Conservation (phyloP, 2,797 vertebrate species). For the Spinus pinus region DNA sequence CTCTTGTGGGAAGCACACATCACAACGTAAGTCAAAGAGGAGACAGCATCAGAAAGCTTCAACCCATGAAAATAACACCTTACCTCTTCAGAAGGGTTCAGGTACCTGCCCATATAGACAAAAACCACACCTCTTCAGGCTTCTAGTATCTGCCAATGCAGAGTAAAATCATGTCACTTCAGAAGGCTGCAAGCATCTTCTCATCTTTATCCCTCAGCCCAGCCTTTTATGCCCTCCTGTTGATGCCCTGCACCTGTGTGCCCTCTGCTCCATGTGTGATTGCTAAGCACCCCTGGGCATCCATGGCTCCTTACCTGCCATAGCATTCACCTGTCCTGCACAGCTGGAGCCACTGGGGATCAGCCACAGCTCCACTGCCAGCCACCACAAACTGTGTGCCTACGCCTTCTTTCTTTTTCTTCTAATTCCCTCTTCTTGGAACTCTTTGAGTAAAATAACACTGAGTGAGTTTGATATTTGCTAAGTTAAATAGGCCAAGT, state of each 20-base stretch:
- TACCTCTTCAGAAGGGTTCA: background rate
- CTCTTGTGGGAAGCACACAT: background rate
- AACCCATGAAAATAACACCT: background rate
- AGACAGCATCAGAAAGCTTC: background rate
- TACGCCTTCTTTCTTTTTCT: background rate
- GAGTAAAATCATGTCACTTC: background rate
- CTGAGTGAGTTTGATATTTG: background rate
- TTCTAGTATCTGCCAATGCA: background rate
- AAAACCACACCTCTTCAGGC: background rate
- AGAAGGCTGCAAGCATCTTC: background rate
- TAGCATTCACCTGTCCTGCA: background rate
- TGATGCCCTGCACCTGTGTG: background rate
- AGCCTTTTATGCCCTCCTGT: background rate
- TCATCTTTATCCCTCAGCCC: background rate
- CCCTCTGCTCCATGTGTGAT: background rate
- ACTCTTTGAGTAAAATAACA: background rate
- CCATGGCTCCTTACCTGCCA: background rate
- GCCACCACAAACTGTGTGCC: background rate
- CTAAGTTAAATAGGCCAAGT: no score
- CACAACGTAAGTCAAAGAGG: background rate
- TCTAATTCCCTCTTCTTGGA: background rate
- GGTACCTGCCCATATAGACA: background rate
- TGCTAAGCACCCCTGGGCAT: background rate
- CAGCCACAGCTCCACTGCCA: background rate
- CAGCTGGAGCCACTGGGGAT: background rate